These are phyloP conservation scores for Trachymyrmex cornetzi DNA, from an alignment of 1,140 invertebrate species.

Conservation along the genomic window DNA sequence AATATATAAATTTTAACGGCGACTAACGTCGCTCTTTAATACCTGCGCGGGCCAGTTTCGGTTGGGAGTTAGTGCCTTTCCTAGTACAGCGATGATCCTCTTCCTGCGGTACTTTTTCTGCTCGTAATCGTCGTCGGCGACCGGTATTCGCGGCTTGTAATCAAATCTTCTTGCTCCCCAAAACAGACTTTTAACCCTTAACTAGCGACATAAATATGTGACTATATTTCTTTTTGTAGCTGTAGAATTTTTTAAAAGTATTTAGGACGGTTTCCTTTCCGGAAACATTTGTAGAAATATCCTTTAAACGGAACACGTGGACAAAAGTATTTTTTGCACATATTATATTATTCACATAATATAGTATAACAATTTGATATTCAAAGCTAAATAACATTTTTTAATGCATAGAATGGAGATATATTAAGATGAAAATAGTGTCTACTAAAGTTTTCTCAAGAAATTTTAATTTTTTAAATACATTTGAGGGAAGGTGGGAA, in stretches of 20 bases:
- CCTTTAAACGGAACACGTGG: not conserved
- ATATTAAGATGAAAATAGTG: not conserved
- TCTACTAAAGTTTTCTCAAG: not conserved
- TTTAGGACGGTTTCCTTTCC: not conserved
- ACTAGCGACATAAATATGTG: conserved; percentile 11
- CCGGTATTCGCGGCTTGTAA: conserved; percentile 77
- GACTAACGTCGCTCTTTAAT: conserved; percentile 73
- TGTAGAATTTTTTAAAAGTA: not conserved
- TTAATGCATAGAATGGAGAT: not conserved
- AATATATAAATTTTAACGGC: conserved; percentile 82
- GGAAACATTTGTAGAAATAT: not conserved
- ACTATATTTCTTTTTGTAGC: not conserved
- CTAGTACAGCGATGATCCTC: conserved; percentile 77
- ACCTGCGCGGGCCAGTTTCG: conserved; percentile 76
- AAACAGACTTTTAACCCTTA: conserved; percentile 55
- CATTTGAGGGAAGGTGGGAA: not conserved
- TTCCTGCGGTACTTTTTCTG: conserved; percentile 30
- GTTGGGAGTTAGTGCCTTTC: conserved; percentile 81
- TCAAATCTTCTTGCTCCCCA: conserved; percentile 77
- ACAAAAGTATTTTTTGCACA: conserved; percentile 17
- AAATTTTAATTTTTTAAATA: conserved; percentile 7
- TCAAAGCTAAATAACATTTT: not conserved
- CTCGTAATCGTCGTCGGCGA: conserved; percentile 56
- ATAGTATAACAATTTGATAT: not conserved
- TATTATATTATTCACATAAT: not conserved